These are phyloP conservation scores for Dendrolimus kikuchii DNA, from an alignment of 1,140 invertebrate genomes.

Conservation along the genomic window DNA sequence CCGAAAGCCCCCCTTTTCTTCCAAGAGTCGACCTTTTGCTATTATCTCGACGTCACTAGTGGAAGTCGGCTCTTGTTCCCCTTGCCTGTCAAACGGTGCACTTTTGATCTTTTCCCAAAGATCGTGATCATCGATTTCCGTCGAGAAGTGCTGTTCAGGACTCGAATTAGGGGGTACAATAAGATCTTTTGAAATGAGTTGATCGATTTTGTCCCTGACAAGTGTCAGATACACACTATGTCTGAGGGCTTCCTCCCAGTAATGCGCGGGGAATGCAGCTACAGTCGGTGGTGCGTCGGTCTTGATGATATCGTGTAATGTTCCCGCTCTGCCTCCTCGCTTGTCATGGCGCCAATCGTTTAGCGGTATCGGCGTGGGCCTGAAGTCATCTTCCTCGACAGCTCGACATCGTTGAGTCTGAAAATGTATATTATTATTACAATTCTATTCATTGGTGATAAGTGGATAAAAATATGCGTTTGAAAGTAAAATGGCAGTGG, in stretches of 20 bases:
- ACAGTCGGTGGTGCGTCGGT: slow-evolving; percentile 30
- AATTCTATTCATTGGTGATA: slow-evolving; percentile 6
- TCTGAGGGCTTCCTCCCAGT: slow-evolving; percentile 74
- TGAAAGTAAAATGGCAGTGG: slow-evolving; percentile 60
- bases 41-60: slow-evolving; percentile 76
- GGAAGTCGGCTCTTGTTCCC: slow-evolving; percentile 47
- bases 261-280: slow-evolving; percentile 47
- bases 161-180: slow-evolving; percentile 41
- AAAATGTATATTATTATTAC: slow-evolving; percentile 30
- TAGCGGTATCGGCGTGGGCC: slow-evolving; percentile 53
- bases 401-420: slow-evolving; percentile 29
- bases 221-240: slow-evolving; percentile 75
- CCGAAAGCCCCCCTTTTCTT: slow-evolving; percentile 58
- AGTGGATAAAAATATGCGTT: slow-evolving; percentile 41
- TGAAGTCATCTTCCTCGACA: slow-evolving; percentile 40
- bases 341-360: slow-evolving; percentile 54
- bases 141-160: slow-evolving; percentile 29
- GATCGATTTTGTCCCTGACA: slow-evolving; percentile 67
- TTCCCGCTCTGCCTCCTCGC: slow-evolving; percentile 41
- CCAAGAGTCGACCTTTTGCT: slow-evolving; percentile 74
- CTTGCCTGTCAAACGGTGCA: slow-evolving; percentile 70
- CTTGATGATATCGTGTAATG: slow-evolving; percentile 55
- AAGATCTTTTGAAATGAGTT: slow-evolving; percentile 50
- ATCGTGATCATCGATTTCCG: slow-evolving; percentile 60
- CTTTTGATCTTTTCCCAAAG: slow-evolving; percentile 69